A percentile compares a stretch with the other conserved stretches of the same genome.
phyloP scores from a whole-genome alignment of 1,140 invertebrate species.

The Cataglyphis hispanica region DNA sequence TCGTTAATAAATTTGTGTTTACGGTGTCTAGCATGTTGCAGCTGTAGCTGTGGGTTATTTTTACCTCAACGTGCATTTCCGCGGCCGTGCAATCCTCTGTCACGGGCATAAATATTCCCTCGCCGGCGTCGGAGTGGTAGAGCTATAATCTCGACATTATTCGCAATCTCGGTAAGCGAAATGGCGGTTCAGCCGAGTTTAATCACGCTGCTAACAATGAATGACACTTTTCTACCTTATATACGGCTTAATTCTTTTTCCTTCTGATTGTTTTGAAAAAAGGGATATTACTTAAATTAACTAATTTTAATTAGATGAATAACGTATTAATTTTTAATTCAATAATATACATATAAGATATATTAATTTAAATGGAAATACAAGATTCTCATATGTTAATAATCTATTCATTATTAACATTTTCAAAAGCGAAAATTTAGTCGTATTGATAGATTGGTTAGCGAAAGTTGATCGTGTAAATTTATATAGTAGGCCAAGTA shows the following conservation, averaged over 20 bases:
- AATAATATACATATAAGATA: background rate
- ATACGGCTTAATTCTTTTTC: too few relatives aligned
- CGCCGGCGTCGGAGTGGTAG: background rate
- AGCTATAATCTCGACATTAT: slow-evolving; percentile 46
- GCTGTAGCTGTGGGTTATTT: slow-evolving; percentile 62
- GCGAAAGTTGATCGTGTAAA: background rate
- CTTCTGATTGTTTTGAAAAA: background rate
- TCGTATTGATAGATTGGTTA: background rate
- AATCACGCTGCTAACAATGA: slow-evolving; percentile 11
- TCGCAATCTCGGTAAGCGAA: slow-evolving; percentile 52
- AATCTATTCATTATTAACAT: background rate
- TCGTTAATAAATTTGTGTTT: slow-evolving; percentile 80
- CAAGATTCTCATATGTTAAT: background rate
- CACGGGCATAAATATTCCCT: slow-evolving; percentile 66
- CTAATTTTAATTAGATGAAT: background rate
- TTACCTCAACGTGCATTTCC: slow-evolving; percentile 52
- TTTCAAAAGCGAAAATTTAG: slow-evolving; percentile 1
- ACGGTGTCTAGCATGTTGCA: slow-evolving; percentile 66
- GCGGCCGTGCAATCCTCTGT: background rate
- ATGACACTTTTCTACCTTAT: background rate
- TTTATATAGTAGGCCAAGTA: slow-evolving; percentile 15
- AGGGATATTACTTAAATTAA: background rate
- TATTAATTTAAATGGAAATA: slow-evolving; percentile 1
- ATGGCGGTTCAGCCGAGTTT: slow-evolving; percentile 24
- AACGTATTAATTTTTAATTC: background rate